Base-by-base conservation (phyloP, 2,888 invertebrate species). In the Dicyrtoma fusca region DNA sequence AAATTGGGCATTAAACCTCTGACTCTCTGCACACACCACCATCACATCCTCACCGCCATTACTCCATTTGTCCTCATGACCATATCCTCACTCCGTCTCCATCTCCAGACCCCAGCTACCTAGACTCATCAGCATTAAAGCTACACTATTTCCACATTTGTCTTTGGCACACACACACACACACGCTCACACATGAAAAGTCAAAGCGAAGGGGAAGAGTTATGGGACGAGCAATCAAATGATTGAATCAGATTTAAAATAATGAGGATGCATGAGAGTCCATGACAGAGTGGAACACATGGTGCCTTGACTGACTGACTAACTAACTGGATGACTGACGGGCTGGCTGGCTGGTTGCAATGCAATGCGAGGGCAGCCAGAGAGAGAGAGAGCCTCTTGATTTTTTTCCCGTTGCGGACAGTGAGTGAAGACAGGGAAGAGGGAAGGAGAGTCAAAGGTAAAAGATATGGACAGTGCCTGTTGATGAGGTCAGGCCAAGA, bases 401-500 rank as follows among this genome's bases (percentile, higher is more conserved):
- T 34, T 34, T 3, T 5, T 34, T 34, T 34, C 34, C 49, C 5
- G 19, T 34, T 21, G 42, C 2, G 44, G 44, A n/a, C n/a, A n/a
- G n/a, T n/a, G n/a, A n/a, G n/a, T n/a, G n/a, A n/a, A n/a, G n/a
- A n/a, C n/a, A n/a, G n/a, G n/a, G n/a, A n/a, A n/a, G n/a, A 55
- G n/a, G 34, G 42, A 53, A 1, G 13, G n/a, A 26, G 26, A 53
- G 53, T 49, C 19, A 21, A 34, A 34, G 34, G 34, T 42, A 53
- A 19, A 26, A 49, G 14, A 63, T 25, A 19, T 53, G 17, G 59
- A 59, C 21, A 55, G 34, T 42, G n/a, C 26, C 6, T 25, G 62
- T 55, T 21, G 63, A 63, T 44, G 63, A 63, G 71, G 71, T 71
- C 71, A 71, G 71, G 71, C 51, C 71, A 71, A 70, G 61, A 70